Percentiles rank a stretch among this genome's conserved stretches.
These are phyloP conservation scores for Tanytarsus gracilentus DNA, from an alignment of 2,888 invertebrate genomes.

Conservation along the genomic window DNA sequence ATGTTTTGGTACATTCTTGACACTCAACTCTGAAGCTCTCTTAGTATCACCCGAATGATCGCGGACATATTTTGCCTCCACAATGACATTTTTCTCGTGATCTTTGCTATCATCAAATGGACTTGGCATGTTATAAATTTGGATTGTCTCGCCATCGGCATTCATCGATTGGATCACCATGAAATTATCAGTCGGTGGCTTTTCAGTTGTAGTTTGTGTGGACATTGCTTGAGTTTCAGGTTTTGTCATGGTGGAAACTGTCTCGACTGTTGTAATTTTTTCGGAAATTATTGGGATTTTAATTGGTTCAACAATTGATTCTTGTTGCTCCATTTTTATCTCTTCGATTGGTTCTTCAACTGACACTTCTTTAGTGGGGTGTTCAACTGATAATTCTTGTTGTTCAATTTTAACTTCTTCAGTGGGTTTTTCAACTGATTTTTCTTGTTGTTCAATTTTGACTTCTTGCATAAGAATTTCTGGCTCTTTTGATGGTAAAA, in stretches of 20 bases:
- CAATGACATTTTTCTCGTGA: constrained; percentile 51
- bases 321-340: too few species aligned
- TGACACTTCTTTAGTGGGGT: neutral
- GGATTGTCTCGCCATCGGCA: constrained; percentile 60
- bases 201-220: constrained; percentile 41
- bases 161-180: constrained; percentile 55
- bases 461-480: constrained; percentile 45
- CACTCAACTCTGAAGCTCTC: constrained; percentile 59
- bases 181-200: constrained; percentile 52
- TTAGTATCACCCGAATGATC: constrained; percentile 45
- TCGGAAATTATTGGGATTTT: constrained; percentile 45
- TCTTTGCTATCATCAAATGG: constrained; percentile 50
- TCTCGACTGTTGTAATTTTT: constrained; percentile 47
- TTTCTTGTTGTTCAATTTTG: too few species aligned
- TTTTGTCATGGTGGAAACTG: constrained; percentile 38
- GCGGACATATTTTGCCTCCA: constrained; percentile 63
- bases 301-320: constrained; percentile 30
- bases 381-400: neutral
- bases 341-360: neutral
- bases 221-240: constrained; percentile 38
- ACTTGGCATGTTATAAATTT: constrained; percentile 58
- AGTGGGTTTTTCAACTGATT: too few species aligned
- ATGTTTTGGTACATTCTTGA: constrained; percentile 62
- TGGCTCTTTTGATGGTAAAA: constrained; percentile 37
- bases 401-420: too few species aligned